Conservation (phyloP, 2,113 vertebrate genomes). For the Lonchura striata region DNA sequence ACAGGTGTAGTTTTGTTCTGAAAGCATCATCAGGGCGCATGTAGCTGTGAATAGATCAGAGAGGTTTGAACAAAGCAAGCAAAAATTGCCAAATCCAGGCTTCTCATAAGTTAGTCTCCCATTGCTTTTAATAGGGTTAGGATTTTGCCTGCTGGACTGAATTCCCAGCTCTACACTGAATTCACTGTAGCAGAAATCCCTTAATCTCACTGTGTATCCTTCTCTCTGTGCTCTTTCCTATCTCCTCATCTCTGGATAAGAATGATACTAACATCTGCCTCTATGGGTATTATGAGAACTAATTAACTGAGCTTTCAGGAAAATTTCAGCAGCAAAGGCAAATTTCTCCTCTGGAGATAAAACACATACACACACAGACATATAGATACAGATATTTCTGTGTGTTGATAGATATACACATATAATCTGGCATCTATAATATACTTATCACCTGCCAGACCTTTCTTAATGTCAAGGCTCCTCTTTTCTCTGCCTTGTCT, state of each 20-base stretch:
- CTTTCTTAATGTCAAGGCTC: neutral
- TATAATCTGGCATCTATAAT: neutral
- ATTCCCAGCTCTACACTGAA: neutral
- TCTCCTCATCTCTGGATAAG: neutral
- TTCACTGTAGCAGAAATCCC: constrained; percentile 25
- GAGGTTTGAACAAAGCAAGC: constrained; percentile 5
- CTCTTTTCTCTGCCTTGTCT: neutral
- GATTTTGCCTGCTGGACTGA: constrained; percentile 1
- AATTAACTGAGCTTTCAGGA: constrained; percentile 43
- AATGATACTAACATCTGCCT: neutral
- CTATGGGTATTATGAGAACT: neutral
- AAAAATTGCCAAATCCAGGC: neutral
- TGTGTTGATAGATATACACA: neutral
- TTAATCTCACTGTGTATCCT: constrained; percentile 40
- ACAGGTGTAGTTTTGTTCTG: neutral
- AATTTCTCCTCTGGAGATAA: neutral
- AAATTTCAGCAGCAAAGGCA: neutral
- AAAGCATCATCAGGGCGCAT: neutral
- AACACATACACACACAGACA: neutral
- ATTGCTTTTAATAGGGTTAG: constrained; percentile 27
- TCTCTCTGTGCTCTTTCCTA: neutral
- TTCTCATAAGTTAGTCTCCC: neutral
- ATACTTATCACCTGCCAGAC: neutral
- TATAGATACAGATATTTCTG: neutral
- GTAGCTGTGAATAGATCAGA: neutral